phyloP scores from a whole-genome alignment of 2,113 vertebrate species.

The Machaerirhynchus nigripectus region DNA sequence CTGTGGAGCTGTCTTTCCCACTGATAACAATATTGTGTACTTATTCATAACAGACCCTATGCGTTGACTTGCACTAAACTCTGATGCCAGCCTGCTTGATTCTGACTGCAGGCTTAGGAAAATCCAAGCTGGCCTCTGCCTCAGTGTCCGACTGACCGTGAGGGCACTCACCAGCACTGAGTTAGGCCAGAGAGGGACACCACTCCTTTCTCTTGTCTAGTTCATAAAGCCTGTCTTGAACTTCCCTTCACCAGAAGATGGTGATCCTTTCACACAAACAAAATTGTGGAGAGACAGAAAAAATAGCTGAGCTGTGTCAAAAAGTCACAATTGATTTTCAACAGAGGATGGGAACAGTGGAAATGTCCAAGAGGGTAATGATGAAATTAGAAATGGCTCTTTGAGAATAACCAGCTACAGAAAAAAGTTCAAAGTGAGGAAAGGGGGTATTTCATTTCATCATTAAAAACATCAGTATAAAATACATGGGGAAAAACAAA shows the following conservation, averaged over 20 bases:
- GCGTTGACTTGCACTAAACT: fast-evolving
- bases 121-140: neutral
- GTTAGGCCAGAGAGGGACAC: neutral
- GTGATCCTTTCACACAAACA: neutral
- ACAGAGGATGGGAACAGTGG: neutral
- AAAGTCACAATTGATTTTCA: neutral
- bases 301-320: neutral
- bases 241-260: neutral
- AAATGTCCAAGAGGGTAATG: neutral
- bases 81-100: neutral
- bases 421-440: neutral
- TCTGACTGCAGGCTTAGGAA: neutral
- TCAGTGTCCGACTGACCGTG: fast-evolving
- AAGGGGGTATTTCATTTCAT: neutral
- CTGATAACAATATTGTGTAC: neutral
- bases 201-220: neutral
- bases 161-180: neutral
- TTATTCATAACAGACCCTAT: neutral
- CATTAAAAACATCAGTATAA: neutral
- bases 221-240: neutral
- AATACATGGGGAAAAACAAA: constrained; percentile 26
- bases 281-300: neutral
- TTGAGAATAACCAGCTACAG: neutral
- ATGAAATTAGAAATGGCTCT: neutral
- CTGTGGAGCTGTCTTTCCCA: neutral